phyloP scores from a whole-genome alignment of 1,140 invertebrate species.

The Coenobita brevimanus region DNA sequence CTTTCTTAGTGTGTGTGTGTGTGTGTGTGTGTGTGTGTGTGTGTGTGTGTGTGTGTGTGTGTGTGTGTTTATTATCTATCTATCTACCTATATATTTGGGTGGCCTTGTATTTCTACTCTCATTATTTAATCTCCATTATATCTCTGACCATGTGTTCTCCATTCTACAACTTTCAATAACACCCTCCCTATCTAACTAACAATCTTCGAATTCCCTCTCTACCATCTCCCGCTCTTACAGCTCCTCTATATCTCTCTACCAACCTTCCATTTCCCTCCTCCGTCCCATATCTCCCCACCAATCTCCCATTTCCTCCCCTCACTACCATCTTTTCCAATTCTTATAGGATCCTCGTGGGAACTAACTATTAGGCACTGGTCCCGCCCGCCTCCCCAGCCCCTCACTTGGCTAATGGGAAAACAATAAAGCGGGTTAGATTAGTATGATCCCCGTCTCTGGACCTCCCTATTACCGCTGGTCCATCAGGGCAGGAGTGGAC shows the following conservation, averaged over 20 bases:
- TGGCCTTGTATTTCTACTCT: no score
- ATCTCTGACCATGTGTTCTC: no score
- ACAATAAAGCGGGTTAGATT: constrained; percentile 12
- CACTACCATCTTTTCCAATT: no score
- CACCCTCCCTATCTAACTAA: no score
- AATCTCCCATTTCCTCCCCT: background rate
- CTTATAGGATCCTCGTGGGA: constrained; percentile 1
- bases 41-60: background rate
- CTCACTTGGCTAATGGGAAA: constrained; percentile 33
- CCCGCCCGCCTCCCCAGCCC: background rate
- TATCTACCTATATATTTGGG: no score
- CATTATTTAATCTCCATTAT: no score
- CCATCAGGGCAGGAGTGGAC: background rate
- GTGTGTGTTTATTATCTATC: no score
- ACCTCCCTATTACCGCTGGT: constrained; percentile 19
- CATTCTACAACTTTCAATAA: no score
- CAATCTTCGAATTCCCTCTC: no score
- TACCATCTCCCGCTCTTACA: no score
- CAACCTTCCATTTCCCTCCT: background rate
- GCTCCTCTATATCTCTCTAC: no score
- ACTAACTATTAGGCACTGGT: constrained; percentile 6
- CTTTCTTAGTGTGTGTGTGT: background rate
- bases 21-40: background rate
- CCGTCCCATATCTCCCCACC: background rate
- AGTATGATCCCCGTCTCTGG: background rate